These are phyloP conservation scores for Rhopalosiphum maidis DNA, from an alignment of 1,140 invertebrate species.

Conservation along the genomic window DNA sequence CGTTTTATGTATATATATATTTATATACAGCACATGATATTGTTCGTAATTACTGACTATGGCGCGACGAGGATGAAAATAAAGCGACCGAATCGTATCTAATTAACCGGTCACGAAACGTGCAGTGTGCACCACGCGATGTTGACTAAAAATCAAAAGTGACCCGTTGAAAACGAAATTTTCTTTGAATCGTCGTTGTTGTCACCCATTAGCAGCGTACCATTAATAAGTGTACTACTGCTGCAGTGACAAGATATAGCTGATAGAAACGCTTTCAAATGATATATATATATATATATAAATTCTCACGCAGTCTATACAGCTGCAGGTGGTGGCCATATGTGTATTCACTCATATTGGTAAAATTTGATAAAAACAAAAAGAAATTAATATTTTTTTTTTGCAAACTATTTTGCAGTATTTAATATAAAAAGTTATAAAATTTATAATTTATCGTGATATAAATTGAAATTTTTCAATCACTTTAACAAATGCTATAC, in stretches of 20 bases:
- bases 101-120: slow-evolving; percentile 34
- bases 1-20: neutral
- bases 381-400: neutral
- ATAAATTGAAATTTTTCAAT: neutral
- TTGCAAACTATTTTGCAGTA: neutral
- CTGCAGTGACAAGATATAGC: neutral
- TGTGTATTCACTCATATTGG: neutral
- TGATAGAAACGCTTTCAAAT: neutral
- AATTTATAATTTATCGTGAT: neutral
- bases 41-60: neutral
- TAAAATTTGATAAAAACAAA: neutral
- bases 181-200: neutral
- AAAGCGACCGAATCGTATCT: slow-evolving; percentile 17
- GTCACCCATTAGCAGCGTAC: neutral
- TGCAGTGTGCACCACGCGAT: neutral
- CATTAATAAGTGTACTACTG: neutral
- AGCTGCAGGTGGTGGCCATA: neutral
- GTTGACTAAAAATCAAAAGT: slow-evolving; percentile 35
- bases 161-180: slow-evolving; percentile 48
- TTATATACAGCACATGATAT: neutral
- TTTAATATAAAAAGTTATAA: neutral
- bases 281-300: neutral
- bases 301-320: neutral
- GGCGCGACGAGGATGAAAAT: neutral
- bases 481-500: neutral